Percentiles rank a stretch among this genome's conserved stretches.
phyloP scores from a whole-genome alignment of 2,888 invertebrate species.

The Hoplodrina ambigua region DNA sequence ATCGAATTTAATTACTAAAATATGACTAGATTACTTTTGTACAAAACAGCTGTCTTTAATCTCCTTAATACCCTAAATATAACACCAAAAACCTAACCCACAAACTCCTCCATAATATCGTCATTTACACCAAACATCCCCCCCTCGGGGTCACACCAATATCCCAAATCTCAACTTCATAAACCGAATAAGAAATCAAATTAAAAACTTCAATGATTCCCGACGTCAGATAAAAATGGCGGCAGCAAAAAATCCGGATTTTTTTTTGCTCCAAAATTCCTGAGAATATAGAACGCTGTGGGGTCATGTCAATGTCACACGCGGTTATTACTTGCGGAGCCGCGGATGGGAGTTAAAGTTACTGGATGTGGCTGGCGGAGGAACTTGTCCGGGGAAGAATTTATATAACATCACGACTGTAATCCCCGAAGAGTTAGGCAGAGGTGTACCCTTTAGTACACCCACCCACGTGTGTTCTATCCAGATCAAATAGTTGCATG shows the following conservation, averaged over 20 bases:
- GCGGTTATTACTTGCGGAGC: slow-evolving; percentile 70
- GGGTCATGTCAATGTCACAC: slow-evolving; percentile 80
- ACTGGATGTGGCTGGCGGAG: slow-evolving; percentile 69
- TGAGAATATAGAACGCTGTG: slow-evolving; percentile 53
- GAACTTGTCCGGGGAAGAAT: no score
- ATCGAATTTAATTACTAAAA: neutral
- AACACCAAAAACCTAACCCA: neutral
- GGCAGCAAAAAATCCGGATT: slow-evolving; percentile 28
- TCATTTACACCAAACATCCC: slow-evolving; percentile 1
- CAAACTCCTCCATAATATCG: slow-evolving; percentile 8
- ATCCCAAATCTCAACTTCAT: slow-evolving; percentile 54
- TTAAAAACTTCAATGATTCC: slow-evolving; percentile 65
- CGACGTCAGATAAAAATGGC: slow-evolving; percentile 52
- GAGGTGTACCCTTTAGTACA: no score
- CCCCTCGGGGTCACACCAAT: slow-evolving; percentile 18
- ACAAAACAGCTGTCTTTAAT: neutral
- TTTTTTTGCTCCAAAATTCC: slow-evolving; percentile 53
- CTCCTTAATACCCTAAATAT: neutral
- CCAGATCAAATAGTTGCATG: no score
- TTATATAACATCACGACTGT: no score
- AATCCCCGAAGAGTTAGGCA: no score
- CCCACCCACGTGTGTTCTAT: no score
- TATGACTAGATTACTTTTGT: neutral
- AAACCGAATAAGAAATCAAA: slow-evolving; percentile 60
- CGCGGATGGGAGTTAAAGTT: slow-evolving; percentile 23